Evolutionary conservation across 2,797 vertebrate genomes (phyloP).

Genomic region (Chelidonichthys spinosus): DNA sequence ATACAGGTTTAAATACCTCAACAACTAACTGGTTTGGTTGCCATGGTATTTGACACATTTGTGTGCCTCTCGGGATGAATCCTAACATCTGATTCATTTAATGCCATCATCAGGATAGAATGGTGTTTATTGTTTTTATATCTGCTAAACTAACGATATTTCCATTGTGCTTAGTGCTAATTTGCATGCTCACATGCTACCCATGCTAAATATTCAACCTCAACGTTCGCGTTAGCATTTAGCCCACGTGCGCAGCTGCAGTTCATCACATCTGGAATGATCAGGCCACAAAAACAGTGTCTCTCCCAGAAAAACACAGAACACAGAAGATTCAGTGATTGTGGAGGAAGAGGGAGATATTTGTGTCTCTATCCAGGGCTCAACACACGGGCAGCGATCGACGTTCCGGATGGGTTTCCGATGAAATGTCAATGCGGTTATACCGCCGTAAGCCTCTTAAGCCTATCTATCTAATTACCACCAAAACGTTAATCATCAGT

Average conservation of each 20-base stretch:
- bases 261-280: background rate
- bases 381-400: constrained; percentile 10
- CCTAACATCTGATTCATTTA: background rate
- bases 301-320: background rate
- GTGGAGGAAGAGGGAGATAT: background rate
- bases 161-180: background rate
- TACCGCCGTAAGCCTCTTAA: constrained; percentile 28
- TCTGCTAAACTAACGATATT: background rate
- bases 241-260: no score
- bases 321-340: background rate
- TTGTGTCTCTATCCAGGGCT: background rate
- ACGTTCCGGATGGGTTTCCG: constrained; percentile 13
- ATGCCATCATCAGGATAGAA: background rate
- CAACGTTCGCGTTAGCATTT: background rate
- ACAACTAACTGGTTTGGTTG: background rate
- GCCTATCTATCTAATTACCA: constrained; percentile 47
- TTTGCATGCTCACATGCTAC: background rate
- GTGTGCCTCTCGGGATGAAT: background rate
- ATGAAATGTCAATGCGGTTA: constrained; percentile 34
- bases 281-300: background rate
- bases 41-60: background rate
- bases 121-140: background rate
- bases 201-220: background rate
- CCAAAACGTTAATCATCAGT: constrained; percentile 46
- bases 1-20: background rate